Base-by-base conservation (phyloP, 1,140 invertebrate genomes). In the Probaryconus sp. region DNA sequence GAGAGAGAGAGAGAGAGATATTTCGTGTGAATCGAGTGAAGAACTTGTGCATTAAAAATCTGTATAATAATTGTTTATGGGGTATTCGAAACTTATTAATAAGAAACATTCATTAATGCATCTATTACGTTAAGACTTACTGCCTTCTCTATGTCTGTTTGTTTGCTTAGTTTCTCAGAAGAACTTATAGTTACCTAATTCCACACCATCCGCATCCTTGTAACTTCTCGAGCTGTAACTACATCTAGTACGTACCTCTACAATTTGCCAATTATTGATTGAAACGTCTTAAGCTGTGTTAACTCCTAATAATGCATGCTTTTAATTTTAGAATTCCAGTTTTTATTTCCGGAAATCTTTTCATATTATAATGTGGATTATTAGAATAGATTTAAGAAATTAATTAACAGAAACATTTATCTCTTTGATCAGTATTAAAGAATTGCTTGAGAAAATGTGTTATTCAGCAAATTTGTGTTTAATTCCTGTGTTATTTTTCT, bases 241-340 rank as follows among this genome's bases (percentile, higher is more conserved):
- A 68, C 48, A 38, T 48, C 65, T 35, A 60, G 45, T 38, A 60
- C 24, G 55, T 69, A 69, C 43, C 40, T 69, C 65, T 37, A 55
- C 53, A 60, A 68, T 68, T 50, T 13, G 10, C 53, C 65, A 53
- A 69, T 69, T 69, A 68, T 68, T 68, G 37, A 69, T 60, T 53
- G 30, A 69, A 69, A 69, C 64, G 33, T 58, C 43, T 65, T 65
- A 13, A 40, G 16, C 61, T 50, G 45, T 11, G 53, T 30, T 58
- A 58, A 68, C 64, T 53, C 30, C 11, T 33, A 53, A 53, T 53
- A 47, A 28, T 11, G 21, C 26, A 30, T 3, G 7, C 50, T 56
- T 67, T 67, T 53, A 16, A n/a, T 53, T 51, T 53, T n/a, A 47
- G 24, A 42, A 10, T 47, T 43, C n/a, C n/a, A n/a, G n/a, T n/a